Base-by-base conservation (phyloP, 92 coral and sea anemone species). In the Actinostola sp. region DNA sequence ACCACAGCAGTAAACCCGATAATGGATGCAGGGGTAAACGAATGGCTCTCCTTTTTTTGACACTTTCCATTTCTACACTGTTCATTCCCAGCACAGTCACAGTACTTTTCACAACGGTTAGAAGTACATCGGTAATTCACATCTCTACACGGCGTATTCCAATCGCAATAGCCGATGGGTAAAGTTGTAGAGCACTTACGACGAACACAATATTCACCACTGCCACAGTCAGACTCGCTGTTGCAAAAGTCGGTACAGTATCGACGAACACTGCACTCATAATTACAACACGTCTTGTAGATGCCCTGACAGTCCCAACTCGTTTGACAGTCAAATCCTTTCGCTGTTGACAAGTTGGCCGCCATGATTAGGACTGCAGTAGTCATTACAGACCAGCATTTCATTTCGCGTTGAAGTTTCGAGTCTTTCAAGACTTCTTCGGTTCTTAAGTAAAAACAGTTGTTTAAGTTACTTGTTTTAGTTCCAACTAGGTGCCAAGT, bases 21-120 rank as follows among this genome's bases (percentile, higher is more conserved):
- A 9, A 53, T 60, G 29, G 79, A 72, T 13, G 70, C 69, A 5
- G 80, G 73, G 20, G 50, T 27, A 31, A 52, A 57, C 6, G 45
- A 48, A 2, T 26, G 64, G 0, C 20, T 20, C 11, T 50, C 43
- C 25, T 55, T 67, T 43, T 41, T n/a, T 26, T 33, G 55, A 56
- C 86, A 80, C 46, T 12, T 49, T 30, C 86, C 86, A 42, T 56
- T 31, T 5, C 15, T 39, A 34, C 83, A 77, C 4, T 20, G 10
- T 27, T 57, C 63, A 57, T 57, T 57, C 13, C 17, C 38, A 27
- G 38, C 36, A 57, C 63, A 57, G 20, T 57, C 39, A 57, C 63
- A 57, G 2, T 25, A 27, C 39, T 27, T 12, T 0, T 5, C 17
- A 29, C 63, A 57, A 24, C 13, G 9, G 38, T 30, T 2, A 30